These are phyloP conservation scores for Standfussiana lucernea DNA, from an alignment of 2,888 invertebrate species.

Conservation along the genomic window DNA sequence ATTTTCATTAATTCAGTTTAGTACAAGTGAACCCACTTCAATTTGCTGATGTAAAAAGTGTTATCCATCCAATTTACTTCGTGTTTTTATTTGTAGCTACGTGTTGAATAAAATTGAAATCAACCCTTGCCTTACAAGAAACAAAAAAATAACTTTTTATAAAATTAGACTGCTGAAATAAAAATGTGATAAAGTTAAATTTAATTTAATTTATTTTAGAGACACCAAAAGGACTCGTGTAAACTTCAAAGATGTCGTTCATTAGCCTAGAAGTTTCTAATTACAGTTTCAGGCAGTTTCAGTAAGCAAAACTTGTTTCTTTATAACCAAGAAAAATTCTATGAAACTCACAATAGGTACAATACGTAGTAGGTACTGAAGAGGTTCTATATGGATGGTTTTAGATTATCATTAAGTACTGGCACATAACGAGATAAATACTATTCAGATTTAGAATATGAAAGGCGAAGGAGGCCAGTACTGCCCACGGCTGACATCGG, in stretches of 20 bases:
- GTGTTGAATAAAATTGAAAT: conserved; percentile 24
- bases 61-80: conserved; percentile 26
- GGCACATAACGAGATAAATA: not conserved
- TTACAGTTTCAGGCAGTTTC: conserved; percentile 8
- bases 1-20: conserved; percentile 25
- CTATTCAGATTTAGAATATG: not conserved
- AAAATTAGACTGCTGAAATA: not conserved
- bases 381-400: not conserved
- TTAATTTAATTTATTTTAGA: not conserved
- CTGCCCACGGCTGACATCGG: not conserved
- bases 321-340: not conserved
- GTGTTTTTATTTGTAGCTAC: not conserved
- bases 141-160: conserved; percentile 1
- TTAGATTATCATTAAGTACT: not conserved
- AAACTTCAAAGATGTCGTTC: conserved; percentile 3
- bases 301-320: conserved; percentile 10
- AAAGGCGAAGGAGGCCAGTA: not conserved
- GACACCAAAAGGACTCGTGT: not conserved
- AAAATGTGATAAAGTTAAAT: not conserved
- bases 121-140: not conserved
- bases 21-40: conserved; percentile 21
- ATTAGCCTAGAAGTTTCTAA: conserved; percentile 16
- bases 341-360: not conserved
- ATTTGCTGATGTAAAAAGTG: conserved; percentile 21
- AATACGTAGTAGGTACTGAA: not conserved